Evolutionary conservation across 2,888 invertebrate species (phyloP).

Genomic region (Plusia festucae): DNA sequence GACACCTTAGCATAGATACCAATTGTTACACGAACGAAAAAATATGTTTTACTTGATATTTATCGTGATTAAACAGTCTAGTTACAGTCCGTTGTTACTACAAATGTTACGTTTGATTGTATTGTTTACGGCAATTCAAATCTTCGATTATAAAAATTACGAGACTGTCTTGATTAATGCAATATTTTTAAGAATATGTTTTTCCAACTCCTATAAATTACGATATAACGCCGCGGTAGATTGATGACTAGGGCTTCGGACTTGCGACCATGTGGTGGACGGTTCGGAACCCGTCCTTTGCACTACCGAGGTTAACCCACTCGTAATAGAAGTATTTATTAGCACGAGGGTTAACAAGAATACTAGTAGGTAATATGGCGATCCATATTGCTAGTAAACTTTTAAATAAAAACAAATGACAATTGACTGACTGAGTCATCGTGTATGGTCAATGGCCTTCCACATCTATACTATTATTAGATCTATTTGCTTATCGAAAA

Average conservation of each 20-base stretch:
- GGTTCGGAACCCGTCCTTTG: no score
- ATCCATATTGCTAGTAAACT: no score
- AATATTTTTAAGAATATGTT: no score
- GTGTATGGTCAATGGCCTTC: not conserved
- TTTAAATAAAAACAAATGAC: not conserved
- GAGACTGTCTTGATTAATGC: not conserved
- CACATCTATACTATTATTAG: not conserved
- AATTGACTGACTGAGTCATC: not conserved
- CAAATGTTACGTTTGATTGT: not conserved
- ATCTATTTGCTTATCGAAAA: not conserved
- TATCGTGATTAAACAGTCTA: not conserved
- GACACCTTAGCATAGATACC: constrained; percentile 25
- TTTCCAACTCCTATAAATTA: no score
- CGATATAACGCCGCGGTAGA: no score
- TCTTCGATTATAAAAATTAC: not conserved
- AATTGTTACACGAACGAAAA: constrained; percentile 11
- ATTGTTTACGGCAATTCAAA: not conserved
- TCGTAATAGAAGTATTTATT: no score
- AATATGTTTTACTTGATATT: not conserved
- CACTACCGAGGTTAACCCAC: no score
- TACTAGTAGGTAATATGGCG: no score
- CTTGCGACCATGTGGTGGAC: no score
- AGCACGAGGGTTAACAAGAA: no score
- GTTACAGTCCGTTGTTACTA: not conserved
- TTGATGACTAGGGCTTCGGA: no score